phyloP scores from a whole-genome alignment of 2,113 vertebrate species.

The Oryzias curvinotus region DNA sequence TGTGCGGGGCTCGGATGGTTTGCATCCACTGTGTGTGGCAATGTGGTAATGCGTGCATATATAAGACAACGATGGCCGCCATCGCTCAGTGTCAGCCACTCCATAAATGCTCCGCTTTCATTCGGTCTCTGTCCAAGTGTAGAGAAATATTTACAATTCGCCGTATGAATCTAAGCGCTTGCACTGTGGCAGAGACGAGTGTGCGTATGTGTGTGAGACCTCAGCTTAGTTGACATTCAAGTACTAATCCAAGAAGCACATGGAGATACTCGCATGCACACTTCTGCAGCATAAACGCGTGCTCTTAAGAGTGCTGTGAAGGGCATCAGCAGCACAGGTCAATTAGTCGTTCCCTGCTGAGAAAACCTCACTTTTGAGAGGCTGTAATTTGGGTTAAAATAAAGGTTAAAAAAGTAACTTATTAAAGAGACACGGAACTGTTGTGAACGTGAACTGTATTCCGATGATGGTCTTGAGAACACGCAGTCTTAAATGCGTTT shows the following conservation, averaged over 20 bases:
- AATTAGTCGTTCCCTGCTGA: background rate
- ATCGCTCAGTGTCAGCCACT: slow-evolving; percentile 13
- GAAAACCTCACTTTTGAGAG: background rate
- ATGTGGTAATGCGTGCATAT: slow-evolving; percentile 11
- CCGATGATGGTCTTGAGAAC: slow-evolving; percentile 25
- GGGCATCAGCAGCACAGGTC: background rate
- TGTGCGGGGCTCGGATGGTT: background rate
- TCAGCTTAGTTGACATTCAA: slow-evolving; percentile 16
- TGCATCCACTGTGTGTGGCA: slow-evolving; percentile 1
- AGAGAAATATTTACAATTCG: slow-evolving; percentile 11
- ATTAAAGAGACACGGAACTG: background rate
- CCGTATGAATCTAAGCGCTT: background rate
- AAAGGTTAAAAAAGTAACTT: background rate
- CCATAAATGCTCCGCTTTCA: slow-evolving; percentile 2
- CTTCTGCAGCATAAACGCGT: background rate
- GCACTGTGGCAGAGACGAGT: background rate
- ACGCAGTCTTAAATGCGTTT: slow-evolving; percentile 21
- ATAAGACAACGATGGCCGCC: background rate
- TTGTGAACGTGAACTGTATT: slow-evolving; percentile 3
- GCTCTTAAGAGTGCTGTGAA: background rate
- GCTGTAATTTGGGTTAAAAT: slow-evolving; percentile 8
- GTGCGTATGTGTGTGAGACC: background rate
- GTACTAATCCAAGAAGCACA: slow-evolving; percentile 10
- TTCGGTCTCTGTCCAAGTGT: slow-evolving; percentile 4
- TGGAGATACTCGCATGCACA: background rate